Base-by-base conservation (phyloP, 2,797 vertebrate genomes). In the Rhinella marina region DNA sequence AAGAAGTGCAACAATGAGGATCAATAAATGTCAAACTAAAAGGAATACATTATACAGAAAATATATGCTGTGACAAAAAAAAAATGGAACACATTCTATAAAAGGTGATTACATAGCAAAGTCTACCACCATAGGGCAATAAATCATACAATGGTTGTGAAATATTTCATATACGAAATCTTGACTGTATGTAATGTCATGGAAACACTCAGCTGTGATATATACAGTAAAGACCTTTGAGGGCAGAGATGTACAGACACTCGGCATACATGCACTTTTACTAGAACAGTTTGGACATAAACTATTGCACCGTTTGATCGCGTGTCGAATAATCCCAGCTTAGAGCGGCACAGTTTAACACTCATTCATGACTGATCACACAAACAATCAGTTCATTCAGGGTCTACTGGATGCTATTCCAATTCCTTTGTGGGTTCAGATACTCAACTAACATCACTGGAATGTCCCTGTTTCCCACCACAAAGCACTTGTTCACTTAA, bases 251-350 rank as follows among this genome's bases (percentile, higher is more conserved):
- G 21, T 75, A 17, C 83, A 72, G 91, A 85, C 90, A 87, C 85
- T 86, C 7, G 88, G 90, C 48, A 66, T 21, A 48, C n/a, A 64
- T 61, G 90, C 89, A 79, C 87, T 89, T 70, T 86, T 87, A 59
- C 70, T 90, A 85, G 91, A 92, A 91, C 27, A 93, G 82, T 92
- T 91, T 92, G 89, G 86, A 91, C 93, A 93, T 93, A 94, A 95
- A 96, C 95, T 96, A 94, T 90, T 91, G 92, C 92, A 92, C 92
- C 92, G 94, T 96, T 97, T 95, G 95, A 91, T 92, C 93, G 93
- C 90, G 89, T 86, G 92, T 92, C 90, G 32, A 66, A 90, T 95
- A 93, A 95, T 94, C 94, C 92, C 91, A 93, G 91, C 84, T 50
- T 90, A 90, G 88, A 73, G 56, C 41, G 90, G 89, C 90, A 89